Evolutionary conservation across 2,113 vertebrate genomes (phyloP), one percentile per base, ranked within the genome.

Genomic region (Camelus dromedarius): DNA sequence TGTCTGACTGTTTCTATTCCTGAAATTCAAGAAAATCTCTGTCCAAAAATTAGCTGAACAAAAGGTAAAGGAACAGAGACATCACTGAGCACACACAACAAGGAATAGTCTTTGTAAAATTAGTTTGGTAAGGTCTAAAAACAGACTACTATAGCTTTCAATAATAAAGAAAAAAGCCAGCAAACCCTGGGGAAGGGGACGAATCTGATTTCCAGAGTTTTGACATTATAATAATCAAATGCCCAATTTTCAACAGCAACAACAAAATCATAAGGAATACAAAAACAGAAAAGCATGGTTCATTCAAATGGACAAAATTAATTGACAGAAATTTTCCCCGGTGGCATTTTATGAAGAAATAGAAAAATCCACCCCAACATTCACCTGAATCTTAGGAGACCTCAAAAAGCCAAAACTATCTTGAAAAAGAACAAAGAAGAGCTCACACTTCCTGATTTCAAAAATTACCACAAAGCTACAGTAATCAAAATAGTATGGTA

Each of bases 21-120:
- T 58, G 48, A 62, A 76, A 73, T 90, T 84, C 69, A 84, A 83
- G 87, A 38, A 82, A 89, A 83, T 67, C 32, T 83, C 24, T 83
- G 52, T 89, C 19, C 52, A 76, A 83, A 89, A 90, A 69, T 58
- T 67, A 94, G 69, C 69, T 89, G 66, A 89, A 89, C 28, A 82
- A 64, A 89, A 84, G 35, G 79, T 89, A 75, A 83, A 95, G 60
- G 50, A 66, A 83, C 50, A 90, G 48, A 54, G 67, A 94, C 69
- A 75, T 75, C 79, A 83, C 35, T 10, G 42, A 77, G 32, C 20
- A 73, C 15, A 67, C 26, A 67, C 62, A 48, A 42, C 50, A 84
- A 76, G 38, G 50, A 76, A 84, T 24, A 58, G 18, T 76, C 28
- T 83, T 94, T 58, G 38, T 75, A 94, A 88, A 81, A 67, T 69